phyloP scores from a whole-genome alignment of 2,888 invertebrate species.

The Kuschelorhynchus macadamiae region DNA sequence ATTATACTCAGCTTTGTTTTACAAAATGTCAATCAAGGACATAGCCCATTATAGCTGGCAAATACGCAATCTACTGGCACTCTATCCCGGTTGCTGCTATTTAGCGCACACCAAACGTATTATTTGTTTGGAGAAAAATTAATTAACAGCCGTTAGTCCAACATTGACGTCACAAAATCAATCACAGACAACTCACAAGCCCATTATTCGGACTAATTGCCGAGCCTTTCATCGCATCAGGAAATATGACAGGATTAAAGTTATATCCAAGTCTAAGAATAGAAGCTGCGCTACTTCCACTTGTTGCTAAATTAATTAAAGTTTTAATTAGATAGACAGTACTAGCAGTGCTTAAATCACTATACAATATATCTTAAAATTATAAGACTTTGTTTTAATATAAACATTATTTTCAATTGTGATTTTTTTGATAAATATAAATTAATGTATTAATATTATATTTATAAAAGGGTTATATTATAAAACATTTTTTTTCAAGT shows the following conservation, averaged over 20 bases:
- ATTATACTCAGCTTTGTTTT: neutral
- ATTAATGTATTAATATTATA: too few relatives aligned
- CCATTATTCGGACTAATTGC: conserved; percentile 43
- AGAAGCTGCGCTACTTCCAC: too few relatives aligned
- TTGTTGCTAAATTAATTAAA: too few relatives aligned
- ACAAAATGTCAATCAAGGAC: conserved; percentile 27
- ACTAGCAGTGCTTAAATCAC: too few relatives aligned
- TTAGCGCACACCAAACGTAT: conserved; percentile 27
- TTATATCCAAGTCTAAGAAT: too few relatives aligned
- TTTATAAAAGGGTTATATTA: too few relatives aligned
- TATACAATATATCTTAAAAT: too few relatives aligned
- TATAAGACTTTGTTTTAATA: too few relatives aligned
- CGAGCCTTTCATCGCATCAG: conserved; percentile 26
- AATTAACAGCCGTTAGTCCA: conserved; percentile 51
- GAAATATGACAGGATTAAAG: conserved; percentile 24
- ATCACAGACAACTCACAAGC: conserved; percentile 59
- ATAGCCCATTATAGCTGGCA: conserved; percentile 35
- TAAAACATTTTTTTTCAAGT: too few relatives aligned
- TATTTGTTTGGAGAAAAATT: conserved; percentile 51
- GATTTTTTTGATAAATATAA: too few relatives aligned
- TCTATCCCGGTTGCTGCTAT: conserved; percentile 13
- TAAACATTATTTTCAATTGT: too few relatives aligned
- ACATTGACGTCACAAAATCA: conserved; percentile 63
- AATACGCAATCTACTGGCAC: conserved; percentile 28
- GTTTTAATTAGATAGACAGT: too few relatives aligned